Percentiles rank a stretch among this genome's conserved stretches.
These are phyloP conservation scores for Poeciliopsis occidentalis DNA, from an alignment of 2,113 vertebrate species.

Conservation along the genomic window DNA sequence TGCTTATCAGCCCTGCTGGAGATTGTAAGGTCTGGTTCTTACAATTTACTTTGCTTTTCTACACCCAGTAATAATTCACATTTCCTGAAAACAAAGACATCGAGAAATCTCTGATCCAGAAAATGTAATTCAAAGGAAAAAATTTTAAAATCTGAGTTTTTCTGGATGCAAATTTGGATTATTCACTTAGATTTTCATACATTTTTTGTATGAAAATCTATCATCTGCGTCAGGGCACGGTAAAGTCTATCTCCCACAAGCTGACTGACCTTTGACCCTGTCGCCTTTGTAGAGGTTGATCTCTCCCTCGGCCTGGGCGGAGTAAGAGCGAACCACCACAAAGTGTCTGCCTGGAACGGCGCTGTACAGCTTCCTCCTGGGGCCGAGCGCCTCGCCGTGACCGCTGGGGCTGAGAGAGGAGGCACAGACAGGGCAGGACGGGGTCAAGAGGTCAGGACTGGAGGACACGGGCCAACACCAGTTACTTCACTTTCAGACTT, in stretches of 20 bases:
- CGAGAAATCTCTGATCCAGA: too few relatives aligned
- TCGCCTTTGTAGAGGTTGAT: conserved; percentile 93
- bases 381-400: conserved; percentile 81
- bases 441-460: too few relatives aligned
- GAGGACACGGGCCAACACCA: too few relatives aligned
- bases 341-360: conserved; percentile 94
- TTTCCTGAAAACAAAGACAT: too few relatives aligned
- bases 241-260: background rate
- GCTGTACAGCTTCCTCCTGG: conserved; percentile 94
- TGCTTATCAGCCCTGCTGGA: too few relatives aligned
- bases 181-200: background rate
- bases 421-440: background rate
- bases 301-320: conserved; percentile 91
- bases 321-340: conserved; percentile 89
- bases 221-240: too few relatives aligned
- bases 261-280: conserved; percentile 90
- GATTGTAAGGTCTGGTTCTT: too few relatives aligned
- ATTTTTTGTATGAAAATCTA: background rate
- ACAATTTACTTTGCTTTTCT: too few relatives aligned
- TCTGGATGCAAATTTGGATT: background rate
- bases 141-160: background rate
- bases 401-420: conserved; percentile 70
- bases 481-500: too few relatives aligned
- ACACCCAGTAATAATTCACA: too few relatives aligned
- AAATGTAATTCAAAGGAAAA: too few relatives aligned